phyloP scores from a whole-genome alignment of 1,140 invertebrate species.

The Myzus persicae region DNA sequence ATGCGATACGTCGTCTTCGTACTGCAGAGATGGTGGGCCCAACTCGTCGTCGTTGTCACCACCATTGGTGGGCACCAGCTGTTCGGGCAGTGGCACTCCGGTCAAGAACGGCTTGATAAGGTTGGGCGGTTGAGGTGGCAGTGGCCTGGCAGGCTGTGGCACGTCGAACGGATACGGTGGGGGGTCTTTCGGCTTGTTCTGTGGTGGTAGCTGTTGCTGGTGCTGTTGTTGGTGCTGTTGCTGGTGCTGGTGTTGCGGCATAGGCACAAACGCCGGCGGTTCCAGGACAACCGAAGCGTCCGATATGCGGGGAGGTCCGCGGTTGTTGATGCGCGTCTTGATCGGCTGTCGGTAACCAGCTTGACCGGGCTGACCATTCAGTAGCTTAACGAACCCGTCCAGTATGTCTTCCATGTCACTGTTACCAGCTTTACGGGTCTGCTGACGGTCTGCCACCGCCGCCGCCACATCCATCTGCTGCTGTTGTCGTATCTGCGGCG shows the following conservation, averaged over 20 bases:
- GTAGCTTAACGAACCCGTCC: conserved; percentile 85
- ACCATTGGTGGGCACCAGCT: conserved; percentile 70
- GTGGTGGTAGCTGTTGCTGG: neutral
- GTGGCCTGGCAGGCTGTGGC: conserved; percentile 65
- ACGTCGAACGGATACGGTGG: conserved; percentile 77
- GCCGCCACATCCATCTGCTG: conserved; percentile 62
- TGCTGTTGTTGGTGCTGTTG: conserved; percentile 13
- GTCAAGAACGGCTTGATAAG: conserved; percentile 70
- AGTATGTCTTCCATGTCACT: conserved; percentile 91
- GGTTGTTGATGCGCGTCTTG: conserved; percentile 82
- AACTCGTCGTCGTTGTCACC: neutral
- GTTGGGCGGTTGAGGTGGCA: conserved; percentile 59
- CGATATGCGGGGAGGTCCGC: conserved; percentile 83
- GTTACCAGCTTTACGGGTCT: conserved; percentile 66
- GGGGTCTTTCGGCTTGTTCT: conserved; percentile 64
- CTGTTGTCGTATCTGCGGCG: conserved; percentile 62
- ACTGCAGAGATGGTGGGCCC: neutral
- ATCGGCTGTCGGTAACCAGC: conserved; percentile 67
- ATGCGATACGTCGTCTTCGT: neutral
- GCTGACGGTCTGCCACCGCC: conserved; percentile 66
- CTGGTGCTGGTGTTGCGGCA: conserved; percentile 46
- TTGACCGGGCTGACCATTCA: conserved; percentile 80
- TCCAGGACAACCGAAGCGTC: conserved; percentile 79
- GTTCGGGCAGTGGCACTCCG: conserved; percentile 77
- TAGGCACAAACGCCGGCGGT: conserved; percentile 64